Evolutionary conservation across 2,888 invertebrate genomes (phyloP).

Genomic region (Nephrotoma flavescens): DNA sequence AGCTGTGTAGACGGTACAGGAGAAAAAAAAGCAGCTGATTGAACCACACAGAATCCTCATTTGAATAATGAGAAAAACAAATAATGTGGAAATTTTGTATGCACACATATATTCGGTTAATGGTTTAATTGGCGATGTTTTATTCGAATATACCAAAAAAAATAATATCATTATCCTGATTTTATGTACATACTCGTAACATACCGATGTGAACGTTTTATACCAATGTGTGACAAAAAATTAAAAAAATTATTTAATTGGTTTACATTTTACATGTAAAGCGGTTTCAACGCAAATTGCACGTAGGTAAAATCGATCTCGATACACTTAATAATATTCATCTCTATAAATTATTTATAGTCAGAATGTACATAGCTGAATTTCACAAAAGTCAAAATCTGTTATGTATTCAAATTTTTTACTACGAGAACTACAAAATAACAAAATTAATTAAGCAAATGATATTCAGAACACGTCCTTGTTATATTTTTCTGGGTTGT

Average conservation of each 20-base stretch:
- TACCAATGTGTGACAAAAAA: neutral
- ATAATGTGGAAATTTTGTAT: neutral
- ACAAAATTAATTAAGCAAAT: neutral
- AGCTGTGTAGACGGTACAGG: no score
- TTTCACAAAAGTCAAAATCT: neutral
- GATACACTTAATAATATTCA: neutral
- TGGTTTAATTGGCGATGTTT: neutral
- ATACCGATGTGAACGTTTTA: neutral
- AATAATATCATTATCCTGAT: neutral
- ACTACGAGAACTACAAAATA: neutral
- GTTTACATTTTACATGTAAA: neutral
- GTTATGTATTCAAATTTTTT: neutral
- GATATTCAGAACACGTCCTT: neutral
- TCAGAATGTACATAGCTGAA: neutral
- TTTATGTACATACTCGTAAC: neutral
- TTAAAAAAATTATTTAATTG: neutral
- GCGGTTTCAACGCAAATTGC: neutral
- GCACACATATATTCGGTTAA: neutral
- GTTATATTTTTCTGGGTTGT: neutral
- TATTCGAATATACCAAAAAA: neutral
- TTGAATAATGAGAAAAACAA: neutral
- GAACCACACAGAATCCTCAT: neutral
- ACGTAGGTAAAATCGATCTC: neutral
- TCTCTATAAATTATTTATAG: neutral
- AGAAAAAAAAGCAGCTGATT: neutral